phyloP scores from a whole-genome alignment of 30 jellyfish, hydroid and myxozoan genomes.

The Haliclystus octoradiatus region DNA sequence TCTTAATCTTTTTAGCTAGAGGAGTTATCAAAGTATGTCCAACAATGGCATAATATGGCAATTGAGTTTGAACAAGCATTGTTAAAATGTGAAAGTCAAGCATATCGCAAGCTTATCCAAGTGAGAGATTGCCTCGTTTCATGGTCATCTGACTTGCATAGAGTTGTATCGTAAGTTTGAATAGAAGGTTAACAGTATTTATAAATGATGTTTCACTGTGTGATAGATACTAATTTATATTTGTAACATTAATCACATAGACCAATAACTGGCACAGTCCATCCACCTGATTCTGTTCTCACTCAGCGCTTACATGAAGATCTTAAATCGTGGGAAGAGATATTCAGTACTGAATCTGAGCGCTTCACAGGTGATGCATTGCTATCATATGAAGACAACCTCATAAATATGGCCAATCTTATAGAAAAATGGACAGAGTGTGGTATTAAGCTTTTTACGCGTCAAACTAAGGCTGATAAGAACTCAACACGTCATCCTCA shows the following conservation, averaged over 20 bases:
- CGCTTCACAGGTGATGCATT: constrained; percentile 87
- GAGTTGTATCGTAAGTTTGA: constrained; percentile 56
- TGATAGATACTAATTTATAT: too few relatives aligned
- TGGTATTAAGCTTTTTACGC: constrained; percentile 26
- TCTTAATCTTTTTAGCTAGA: constrained; percentile 30
- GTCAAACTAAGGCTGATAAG: neutral
- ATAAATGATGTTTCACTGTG: too few relatives aligned
- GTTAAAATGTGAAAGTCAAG: constrained; percentile 26
- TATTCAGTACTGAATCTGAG: constrained; percentile 55
- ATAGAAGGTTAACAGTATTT: too few relatives aligned
- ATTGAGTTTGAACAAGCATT: constrained; percentile 24
- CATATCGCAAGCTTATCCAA: constrained; percentile 18
- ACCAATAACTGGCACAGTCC: constrained; percentile 69
- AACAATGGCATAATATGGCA: constrained; percentile 70
- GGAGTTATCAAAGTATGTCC: constrained; percentile 32
- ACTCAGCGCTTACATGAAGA: constrained; percentile 29
- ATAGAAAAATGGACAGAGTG: constrained; percentile 69
- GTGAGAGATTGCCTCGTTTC: constrained; percentile 16
- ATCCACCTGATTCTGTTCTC: constrained; percentile 33
- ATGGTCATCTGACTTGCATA: constrained; percentile 48
- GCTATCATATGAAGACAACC: constrained; percentile 72
- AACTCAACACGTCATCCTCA: constrained; percentile 24
- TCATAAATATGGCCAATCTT: constrained; percentile 35
- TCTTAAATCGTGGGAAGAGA: constrained; percentile 84
- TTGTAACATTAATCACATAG: too few relatives aligned